A percentile compares a stretch with the other conserved stretches of the same genome.
These are phyloP conservation scores for Fabriciana adippe DNA, from an alignment of 2,888 invertebrate species.

Conservation along the genomic window DNA sequence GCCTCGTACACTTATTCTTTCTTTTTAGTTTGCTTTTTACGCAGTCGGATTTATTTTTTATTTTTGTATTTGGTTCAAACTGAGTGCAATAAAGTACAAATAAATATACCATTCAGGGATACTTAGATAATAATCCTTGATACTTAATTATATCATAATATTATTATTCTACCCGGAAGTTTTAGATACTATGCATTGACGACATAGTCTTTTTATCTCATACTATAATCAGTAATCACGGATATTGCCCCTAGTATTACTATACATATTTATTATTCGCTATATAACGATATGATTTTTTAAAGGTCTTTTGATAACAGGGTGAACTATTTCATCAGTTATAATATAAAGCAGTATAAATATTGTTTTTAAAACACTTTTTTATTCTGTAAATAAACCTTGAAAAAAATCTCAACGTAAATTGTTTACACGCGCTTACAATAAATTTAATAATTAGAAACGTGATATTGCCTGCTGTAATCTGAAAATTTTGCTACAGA, in stretches of 20 bases:
- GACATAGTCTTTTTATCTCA: conserved; percentile 5
- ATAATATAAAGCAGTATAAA: background rate
- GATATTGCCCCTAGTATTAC: background rate
- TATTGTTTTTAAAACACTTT: conserved; percentile 16
- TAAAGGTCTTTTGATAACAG: conserved; percentile 11
- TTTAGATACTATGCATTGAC: background rate
- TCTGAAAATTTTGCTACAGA: conserved; percentile 8
- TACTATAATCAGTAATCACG: background rate
- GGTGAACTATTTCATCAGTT: conserved; percentile 10
- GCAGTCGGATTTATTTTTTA: too few relatives aligned
- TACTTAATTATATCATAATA: too few relatives aligned
- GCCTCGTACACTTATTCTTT: too few relatives aligned
- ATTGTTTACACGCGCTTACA: conserved; percentile 20
- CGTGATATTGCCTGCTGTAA: conserved; percentile 24
- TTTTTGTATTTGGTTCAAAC: too few relatives aligned
- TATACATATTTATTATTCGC: background rate
- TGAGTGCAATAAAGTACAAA: too few relatives aligned
- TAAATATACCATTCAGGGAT: too few relatives aligned
- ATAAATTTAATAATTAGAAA: conserved; percentile 31
- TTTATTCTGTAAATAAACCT: conserved; percentile 19
- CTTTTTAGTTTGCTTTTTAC: too few relatives aligned
- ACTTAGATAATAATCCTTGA: too few relatives aligned
- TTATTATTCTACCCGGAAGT: background rate
- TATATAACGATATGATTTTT: background rate
- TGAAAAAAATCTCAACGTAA: conserved; percentile 14